Evolutionary conservation across 1,140 invertebrate species (phyloP).

Genomic region (Zaprionus lachaisei): DNA sequence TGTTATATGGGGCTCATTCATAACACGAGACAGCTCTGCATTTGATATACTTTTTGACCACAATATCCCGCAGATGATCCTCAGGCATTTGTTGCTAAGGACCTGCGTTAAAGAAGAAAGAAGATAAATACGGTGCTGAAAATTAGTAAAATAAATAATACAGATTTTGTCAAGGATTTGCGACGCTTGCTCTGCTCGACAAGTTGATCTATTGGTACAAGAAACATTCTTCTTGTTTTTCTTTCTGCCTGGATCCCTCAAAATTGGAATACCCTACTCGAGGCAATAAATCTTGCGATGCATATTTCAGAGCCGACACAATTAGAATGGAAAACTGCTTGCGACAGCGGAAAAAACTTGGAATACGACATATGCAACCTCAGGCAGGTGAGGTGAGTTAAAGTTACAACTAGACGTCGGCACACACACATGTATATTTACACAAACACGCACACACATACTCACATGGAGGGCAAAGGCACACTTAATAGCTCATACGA

Average conservation of each 20-base stretch:
- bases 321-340: constrained; percentile 56
- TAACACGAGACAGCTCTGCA: too few species aligned
- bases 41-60: too few species aligned
- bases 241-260: not conserved
- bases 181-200: not conserved
- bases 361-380: constrained; percentile 39
- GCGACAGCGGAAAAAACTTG: constrained; percentile 50
- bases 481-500: constrained; percentile 76
- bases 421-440: constrained; percentile 9
- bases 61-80: too few species aligned
- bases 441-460: constrained; percentile 29
- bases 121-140: not conserved
- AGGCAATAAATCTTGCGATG: constrained; percentile 53
- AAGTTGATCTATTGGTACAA: constrained; percentile 26
- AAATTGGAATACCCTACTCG: not conserved
- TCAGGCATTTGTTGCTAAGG: too few species aligned
- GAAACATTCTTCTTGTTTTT: not conserved
- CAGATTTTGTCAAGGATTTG: not conserved
- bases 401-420: constrained; percentile 55
- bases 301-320: constrained; percentile 50
- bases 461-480: constrained; percentile 22
- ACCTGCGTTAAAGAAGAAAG: not conserved
- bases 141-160: constrained; percentile 1
- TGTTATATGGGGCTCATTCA: too few species aligned
- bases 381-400: constrained; percentile 35